Base-by-base conservation (phyloP, 1,140 invertebrate species). In the Drosophila chauvacae region DNA sequence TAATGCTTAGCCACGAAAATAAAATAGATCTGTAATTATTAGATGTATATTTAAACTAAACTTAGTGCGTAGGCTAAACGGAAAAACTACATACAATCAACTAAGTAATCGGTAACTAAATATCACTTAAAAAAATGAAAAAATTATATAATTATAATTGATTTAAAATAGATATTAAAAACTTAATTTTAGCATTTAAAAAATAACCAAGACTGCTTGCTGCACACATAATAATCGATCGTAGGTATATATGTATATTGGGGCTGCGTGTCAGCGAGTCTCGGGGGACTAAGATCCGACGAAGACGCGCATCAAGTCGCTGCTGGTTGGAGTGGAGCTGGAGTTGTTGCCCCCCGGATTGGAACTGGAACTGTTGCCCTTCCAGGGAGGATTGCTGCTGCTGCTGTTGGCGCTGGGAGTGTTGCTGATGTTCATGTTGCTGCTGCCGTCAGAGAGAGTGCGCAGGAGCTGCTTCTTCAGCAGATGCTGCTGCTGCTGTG, bases 241-340 rank as follows among this genome's bases (percentile, higher is more conserved):
- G 48, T 42, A 33, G 16, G 11, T 45, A 41, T 63, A 37, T 76
- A 16, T 65, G 42, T 76, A 75, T 76, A 16, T 37, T 63, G 41
- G 47, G 45, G 51, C 26, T 56, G 37, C 48, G 35, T 20, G 30
- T 39, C 44, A 62, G 16, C 57, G 4, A 28, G 6, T 55, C 14
- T 64, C 30, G 37, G 50, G 33, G 33, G 45, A 55, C 71, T 90
- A 71, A 90, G 68, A 90, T 90, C 71, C 90, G 62, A 91, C 87
- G 57, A 91, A 87, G 51, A 91, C 87, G 48, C 87, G 87, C 87
- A 91, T 91, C 50, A 91, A 57, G 82, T 91, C 87, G 76, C 73
- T 76, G 65, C 80, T 77, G 33, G 74, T 77, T 69, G 74, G 68
- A 53, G 77, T 51, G 20, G 81, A 68, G 48, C 51, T 51, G 20